phyloP scores from a whole-genome alignment of 1,140 invertebrate species.

The Heliconius melpomene region DNA sequence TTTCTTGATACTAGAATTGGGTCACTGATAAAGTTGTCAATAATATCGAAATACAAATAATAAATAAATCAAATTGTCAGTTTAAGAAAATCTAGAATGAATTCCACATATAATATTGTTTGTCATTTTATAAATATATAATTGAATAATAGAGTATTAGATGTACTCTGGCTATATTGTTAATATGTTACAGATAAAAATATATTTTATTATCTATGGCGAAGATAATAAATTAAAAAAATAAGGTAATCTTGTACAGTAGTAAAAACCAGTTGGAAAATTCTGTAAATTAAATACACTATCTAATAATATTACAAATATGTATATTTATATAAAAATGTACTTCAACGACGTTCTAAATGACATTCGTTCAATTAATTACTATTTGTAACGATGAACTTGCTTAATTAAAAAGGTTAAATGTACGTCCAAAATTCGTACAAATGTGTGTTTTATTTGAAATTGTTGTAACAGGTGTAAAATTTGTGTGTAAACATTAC shows the following conservation, averaged over 20 bases:
- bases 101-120: neutral
- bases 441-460: slow-evolving; percentile 1
- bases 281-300: no score
- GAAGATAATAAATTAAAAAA: no score
- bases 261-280: no score
- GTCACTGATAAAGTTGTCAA: slow-evolving; percentile 2
- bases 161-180: no score
- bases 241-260: no score
- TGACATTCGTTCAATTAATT: neutral
- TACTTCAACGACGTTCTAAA: neutral
- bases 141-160: no score
- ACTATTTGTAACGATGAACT: slow-evolving; percentile 11
- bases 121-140: neutral
- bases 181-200: no score
- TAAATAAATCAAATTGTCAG: neutral
- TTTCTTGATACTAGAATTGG: neutral
- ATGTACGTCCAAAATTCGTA: neutral
- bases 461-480: slow-evolving; percentile 27
- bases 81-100: neutral
- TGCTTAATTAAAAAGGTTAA: slow-evolving; percentile 13
- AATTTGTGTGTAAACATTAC: slow-evolving; percentile 13
- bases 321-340: no score
- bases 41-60: neutral
- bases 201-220: no score
- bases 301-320: no score